Conservation (phyloP, 2,113 vertebrate genomes). For the Hemibagrus wyckioides region DNA sequence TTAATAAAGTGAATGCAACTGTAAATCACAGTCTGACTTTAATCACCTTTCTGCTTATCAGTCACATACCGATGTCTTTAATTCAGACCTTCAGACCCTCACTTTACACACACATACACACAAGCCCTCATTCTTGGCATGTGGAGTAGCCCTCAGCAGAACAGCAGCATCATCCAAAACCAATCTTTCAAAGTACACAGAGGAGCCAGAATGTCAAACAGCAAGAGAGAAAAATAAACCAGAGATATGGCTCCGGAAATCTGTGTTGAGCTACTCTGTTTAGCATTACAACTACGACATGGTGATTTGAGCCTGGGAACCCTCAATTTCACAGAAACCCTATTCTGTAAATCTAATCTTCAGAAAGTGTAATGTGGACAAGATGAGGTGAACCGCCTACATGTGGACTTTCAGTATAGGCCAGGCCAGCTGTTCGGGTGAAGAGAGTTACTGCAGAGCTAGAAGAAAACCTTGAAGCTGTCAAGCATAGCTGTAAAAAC, state of each 20-base stretch:
- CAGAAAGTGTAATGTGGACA: slow-evolving; percentile 26
- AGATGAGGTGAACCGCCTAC: slow-evolving; percentile 7
- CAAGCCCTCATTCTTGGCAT: slow-evolving; percentile 18
- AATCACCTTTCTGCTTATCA: slow-evolving; percentile 9
- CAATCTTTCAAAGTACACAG: slow-evolving; percentile 27
- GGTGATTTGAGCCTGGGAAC: slow-evolving; percentile 7
- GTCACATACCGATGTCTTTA: slow-evolving; percentile 1
- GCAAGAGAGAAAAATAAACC: slow-evolving; percentile 22
- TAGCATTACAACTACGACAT: slow-evolving; percentile 23
- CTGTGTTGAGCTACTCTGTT: slow-evolving; percentile 16
- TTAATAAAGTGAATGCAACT: neutral
- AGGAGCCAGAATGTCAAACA: slow-evolving; percentile 29
- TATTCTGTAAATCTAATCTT: slow-evolving; percentile 5
- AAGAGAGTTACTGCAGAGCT: slow-evolving; percentile 25
- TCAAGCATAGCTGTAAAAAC: slow-evolving; percentile 18
- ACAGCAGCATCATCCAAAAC: slow-evolving; percentile 37
- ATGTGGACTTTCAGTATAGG: slow-evolving; percentile 5
- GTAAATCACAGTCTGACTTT: neutral
- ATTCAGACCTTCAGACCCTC: neutral
- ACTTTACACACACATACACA: neutral
- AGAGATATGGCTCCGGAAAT: slow-evolving; percentile 16
- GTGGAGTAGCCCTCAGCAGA: slow-evolving; percentile 21
- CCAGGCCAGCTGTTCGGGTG: slow-evolving; percentile 23
- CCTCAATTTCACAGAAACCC: slow-evolving; percentile 29
- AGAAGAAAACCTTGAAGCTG: slow-evolving; percentile 24